These are phyloP conservation scores for Drosophila aff. DNA, from an alignment of 1,140 invertebrate genomes.

Conservation along the genomic window DNA sequence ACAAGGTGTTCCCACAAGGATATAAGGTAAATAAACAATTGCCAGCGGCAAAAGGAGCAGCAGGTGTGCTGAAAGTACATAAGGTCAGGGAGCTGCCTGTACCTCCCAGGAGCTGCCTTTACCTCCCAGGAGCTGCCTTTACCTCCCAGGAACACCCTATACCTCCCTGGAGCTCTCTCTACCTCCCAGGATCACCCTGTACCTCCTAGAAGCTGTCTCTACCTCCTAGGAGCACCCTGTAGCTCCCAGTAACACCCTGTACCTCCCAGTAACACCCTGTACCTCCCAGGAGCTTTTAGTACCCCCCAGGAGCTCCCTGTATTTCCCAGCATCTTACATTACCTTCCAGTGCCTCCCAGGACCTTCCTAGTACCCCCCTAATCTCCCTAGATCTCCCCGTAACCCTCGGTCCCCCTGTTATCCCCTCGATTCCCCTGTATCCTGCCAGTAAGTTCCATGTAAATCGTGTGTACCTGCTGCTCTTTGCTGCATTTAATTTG, in stretches of 20 bases:
- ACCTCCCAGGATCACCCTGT: no score
- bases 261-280: background rate
- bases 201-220: background rate
- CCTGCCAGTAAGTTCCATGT: background rate
- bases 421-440: background rate
- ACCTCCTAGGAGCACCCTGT: background rate
- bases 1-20: background rate
- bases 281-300: background rate
- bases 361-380: background rate
- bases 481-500: conserved; percentile 65
- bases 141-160: no score
- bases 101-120: no score
- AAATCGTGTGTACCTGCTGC: conserved; percentile 24
- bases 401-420: no score
- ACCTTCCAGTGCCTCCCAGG: background rate
- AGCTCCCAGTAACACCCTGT: background rate
- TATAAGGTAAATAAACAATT: background rate
- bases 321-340: background rate
- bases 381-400: background rate
- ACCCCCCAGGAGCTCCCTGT: background rate
- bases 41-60: background rate
- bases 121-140: no score
- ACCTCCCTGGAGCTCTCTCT: no score
- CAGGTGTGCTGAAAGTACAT: conserved; percentile 1
- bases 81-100: background rate